Percentiles rank a stretch among this genome's conserved stretches.
phyloP scores from a whole-genome alignment of 2,888 invertebrate genomes.

The Ecliptopera silaceata region DNA sequence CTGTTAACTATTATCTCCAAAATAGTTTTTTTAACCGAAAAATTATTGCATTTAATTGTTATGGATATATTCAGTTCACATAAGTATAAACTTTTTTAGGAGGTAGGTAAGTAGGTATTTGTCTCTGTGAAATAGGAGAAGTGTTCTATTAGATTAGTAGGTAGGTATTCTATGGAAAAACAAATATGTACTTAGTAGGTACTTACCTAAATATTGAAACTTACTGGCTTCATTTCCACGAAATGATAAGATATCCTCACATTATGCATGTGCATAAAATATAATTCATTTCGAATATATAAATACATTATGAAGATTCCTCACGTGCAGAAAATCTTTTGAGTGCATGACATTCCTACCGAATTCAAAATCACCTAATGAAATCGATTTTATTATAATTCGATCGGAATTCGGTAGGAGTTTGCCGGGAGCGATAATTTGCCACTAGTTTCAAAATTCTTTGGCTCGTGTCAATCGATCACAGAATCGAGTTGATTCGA shows the following conservation, averaged over 20 bases:
- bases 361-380: slow-evolving; percentile 22
- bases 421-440: slow-evolving; percentile 19
- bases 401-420: slow-evolving; percentile 22
- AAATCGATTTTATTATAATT: slow-evolving; percentile 20
- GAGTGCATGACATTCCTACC: slow-evolving; percentile 20
- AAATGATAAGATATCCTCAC: not conserved
- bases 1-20: no score
- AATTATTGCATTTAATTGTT: no score
- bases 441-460: slow-evolving; percentile 4
- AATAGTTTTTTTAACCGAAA: no score
- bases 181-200: no score
- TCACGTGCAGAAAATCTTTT: slow-evolving; percentile 14
- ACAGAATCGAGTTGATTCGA: slow-evolving; percentile 19
- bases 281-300: slow-evolving; percentile 18
- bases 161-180: no score
- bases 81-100: no score
- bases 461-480: slow-evolving; percentile 28
- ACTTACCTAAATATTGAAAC: not conserved
- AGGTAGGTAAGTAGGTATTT: no score
- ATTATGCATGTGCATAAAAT: no score
- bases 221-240: not conserved
- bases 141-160: no score
- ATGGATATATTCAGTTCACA: no score
- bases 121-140: no score
- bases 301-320: slow-evolving; percentile 14